Evolutionary conservation across 2,797 vertebrate species (phyloP).

Genomic region (Melanotaenia parkinsoni): DNA sequence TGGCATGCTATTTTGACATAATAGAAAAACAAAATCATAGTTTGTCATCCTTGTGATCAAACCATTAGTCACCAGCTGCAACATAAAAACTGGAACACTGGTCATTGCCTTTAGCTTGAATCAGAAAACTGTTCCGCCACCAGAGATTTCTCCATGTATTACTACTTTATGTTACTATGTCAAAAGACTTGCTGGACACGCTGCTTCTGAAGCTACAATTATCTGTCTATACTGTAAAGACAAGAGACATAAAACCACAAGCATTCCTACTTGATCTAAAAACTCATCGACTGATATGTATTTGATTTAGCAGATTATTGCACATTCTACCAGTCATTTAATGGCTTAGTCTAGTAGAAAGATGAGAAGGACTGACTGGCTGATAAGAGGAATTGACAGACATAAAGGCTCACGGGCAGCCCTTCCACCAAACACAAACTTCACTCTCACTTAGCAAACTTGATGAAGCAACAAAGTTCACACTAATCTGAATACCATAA

Average conservation of each 20-base stretch:
- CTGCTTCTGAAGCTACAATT: not conserved
- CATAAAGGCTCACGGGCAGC: too few relatives aligned
- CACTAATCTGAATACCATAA: too few relatives aligned
- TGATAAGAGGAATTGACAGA: too few relatives aligned
- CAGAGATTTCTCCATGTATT: not conserved
- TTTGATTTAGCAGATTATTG: slow-evolving; percentile 1
- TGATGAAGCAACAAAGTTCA: too few relatives aligned
- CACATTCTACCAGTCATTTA: not conserved
- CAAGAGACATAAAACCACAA: not conserved
- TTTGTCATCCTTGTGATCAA: not conserved
- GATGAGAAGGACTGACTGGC: too few relatives aligned
- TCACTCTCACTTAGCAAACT: too few relatives aligned
- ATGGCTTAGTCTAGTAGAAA: too few relatives aligned
- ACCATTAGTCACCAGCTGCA: slow-evolving; percentile 18
- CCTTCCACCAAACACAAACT: too few relatives aligned
- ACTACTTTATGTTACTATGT: too few relatives aligned
- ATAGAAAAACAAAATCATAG: too few relatives aligned
- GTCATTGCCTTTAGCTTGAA: not conserved
- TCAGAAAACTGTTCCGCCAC: not conserved
- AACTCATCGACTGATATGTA: not conserved
- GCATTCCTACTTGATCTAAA: not conserved
- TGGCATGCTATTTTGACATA: not conserved
- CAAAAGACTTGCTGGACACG: not conserved
- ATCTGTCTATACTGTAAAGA: not conserved
- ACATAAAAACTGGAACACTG: slow-evolving; percentile 15